phyloP scores from a whole-genome alignment of 1,140 invertebrate genomes.

The Doryteuthis pealeii region DNA sequence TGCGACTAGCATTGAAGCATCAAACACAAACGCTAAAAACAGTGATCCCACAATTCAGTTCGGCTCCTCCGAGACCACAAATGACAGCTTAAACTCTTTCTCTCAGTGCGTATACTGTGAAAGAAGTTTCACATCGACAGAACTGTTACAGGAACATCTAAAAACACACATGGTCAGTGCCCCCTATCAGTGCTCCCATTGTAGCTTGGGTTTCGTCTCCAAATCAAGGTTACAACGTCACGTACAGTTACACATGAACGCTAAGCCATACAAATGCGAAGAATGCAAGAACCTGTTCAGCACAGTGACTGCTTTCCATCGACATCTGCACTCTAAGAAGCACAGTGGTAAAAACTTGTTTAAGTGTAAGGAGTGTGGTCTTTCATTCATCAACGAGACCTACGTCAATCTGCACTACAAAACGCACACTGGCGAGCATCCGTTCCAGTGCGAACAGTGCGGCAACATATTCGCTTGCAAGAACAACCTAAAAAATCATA shows the following conservation, averaged over 20 bases:
- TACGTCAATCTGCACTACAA: conserved; percentile 13
- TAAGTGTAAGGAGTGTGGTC: neutral
- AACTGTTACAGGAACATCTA: neutral
- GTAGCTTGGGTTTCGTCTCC: neutral
- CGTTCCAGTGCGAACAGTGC: conserved; percentile 16
- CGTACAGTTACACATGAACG: conserved; percentile 10
- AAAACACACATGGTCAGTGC: neutral
- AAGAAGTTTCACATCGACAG: neutral
- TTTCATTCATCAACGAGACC: neutral
- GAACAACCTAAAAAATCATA: conserved; percentile 21
- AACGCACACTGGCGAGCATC: conserved; percentile 17
- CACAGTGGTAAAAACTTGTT: neutral
- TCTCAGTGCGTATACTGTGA: neutral
- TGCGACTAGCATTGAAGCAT: neutral
- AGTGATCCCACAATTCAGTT: neutral
- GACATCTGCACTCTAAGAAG: neutral
- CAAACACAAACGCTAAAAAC: neutral
- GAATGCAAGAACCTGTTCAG: conserved; percentile 16
- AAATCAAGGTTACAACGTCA: neutral
- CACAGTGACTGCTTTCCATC: neutral
- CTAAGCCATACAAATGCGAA: conserved; percentile 19
- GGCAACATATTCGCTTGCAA: conserved; percentile 17
- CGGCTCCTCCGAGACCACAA: neutral
- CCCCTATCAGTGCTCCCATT: neutral
- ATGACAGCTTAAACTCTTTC: neutral